Base-by-base conservation (phyloP, 2,113 vertebrate genomes). In the Emberiza fucata region DNA sequence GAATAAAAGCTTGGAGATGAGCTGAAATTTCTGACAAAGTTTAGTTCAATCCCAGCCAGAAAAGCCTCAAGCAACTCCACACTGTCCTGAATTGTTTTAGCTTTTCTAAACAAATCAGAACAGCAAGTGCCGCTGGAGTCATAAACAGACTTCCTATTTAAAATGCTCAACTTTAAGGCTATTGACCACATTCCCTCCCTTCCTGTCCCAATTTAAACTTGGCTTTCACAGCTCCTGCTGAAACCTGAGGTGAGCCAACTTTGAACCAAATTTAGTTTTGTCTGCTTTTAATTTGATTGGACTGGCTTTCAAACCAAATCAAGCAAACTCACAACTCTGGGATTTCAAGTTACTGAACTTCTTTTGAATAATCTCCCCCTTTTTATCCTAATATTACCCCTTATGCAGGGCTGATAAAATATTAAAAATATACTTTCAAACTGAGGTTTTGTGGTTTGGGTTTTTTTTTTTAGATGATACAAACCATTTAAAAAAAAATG, bases 181-280 rank as follows among this genome's bases (percentile, higher is more conserved):
- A 96, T 95, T 97, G 93, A 97, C 95, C 96, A 96, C 93, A 96
- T 96, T 96, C 95, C 96, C 94, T 96, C 94, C 93, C 95, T 97
- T 97, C 94, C 95, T 97, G 95, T 95, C 93, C 94, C 88, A 96
- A 96, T 95, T 95, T 96, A 97, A 96, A 96, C 94, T 96, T 97
- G 96, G 94, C 94, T 95, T 95, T 96, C 93, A 93, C 93, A 96
- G 82, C 93, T 94, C 42, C 76, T 77, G 87, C 92, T 95, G 85
- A 93, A 95, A 94, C 47, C 85, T 85, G 93, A 95, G 90, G 95
- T 96, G 88, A 96, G 94, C 90, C 93, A 96, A 90, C 90, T 97
- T 88, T 86, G 92, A 96, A 94, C 72, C 94, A 93, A 96, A 96
- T 96, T 96, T 95, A 97, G 93, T 96, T 96, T 96, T 93, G 90